Percentiles rank a stretch among this genome's conserved stretches.
Evolutionary conservation across 1,140 invertebrate genomes (phyloP).

Genomic region (Pseudomyrmex sp.): DNA sequence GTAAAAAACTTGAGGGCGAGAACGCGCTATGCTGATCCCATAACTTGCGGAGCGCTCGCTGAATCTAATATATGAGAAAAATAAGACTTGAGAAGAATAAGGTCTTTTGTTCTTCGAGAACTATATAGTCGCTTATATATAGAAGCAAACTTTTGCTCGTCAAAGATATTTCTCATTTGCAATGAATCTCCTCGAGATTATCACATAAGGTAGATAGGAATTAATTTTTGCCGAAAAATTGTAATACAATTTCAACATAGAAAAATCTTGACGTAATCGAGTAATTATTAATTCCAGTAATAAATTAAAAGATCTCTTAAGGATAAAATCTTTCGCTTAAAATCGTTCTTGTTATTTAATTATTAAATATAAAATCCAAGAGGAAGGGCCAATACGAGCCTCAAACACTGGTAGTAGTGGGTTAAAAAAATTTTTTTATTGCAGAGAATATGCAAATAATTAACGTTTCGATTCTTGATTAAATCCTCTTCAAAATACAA

Average conservation of each 20-base stretch:
- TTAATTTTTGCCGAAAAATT: too few relatives aligned
- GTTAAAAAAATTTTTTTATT: too few relatives aligned
- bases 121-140: background rate
- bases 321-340: background rate
- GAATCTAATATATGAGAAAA: constrained; percentile 15
- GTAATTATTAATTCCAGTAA: background rate
- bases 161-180: background rate
- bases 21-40: constrained; percentile 30
- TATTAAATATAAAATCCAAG: too few relatives aligned
- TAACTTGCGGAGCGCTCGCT: constrained; percentile 3
- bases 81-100: background rate
- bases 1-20: constrained; percentile 25
- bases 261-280: background rate
- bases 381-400: too few relatives aligned
- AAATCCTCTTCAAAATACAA: too few relatives aligned
- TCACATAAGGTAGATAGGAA: too few relatives aligned
- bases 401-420: too few relatives aligned
- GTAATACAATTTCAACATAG: background rate
- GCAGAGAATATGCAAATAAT: too few relatives aligned
- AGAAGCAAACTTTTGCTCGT: background rate
- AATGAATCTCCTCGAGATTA: background rate
- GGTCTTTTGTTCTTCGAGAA: background rate
- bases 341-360: background rate
- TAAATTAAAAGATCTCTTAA: background rate
- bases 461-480: too few relatives aligned